phyloP scores from a whole-genome alignment of 2,113 vertebrate genomes.

The Pipra filicauda region DNA sequence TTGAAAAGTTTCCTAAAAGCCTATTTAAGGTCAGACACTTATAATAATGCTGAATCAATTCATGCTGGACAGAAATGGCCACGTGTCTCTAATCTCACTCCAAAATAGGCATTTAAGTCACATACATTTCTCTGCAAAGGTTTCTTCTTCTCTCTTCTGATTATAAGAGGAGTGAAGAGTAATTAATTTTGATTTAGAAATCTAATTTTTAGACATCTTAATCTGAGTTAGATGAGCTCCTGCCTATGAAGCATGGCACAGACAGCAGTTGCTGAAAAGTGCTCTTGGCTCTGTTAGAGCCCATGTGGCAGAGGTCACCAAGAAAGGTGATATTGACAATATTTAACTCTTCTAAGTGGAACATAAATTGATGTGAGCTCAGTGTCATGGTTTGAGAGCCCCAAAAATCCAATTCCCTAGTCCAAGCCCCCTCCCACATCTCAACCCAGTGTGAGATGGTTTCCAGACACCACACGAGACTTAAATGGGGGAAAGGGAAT shows the following conservation, averaged over 20 bases:
- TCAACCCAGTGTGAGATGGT: too few relatives aligned
- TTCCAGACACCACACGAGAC: too few relatives aligned
- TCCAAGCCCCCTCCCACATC: too few relatives aligned
- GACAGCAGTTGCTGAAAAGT: neutral
- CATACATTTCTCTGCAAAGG: neutral
- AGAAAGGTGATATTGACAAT: neutral
- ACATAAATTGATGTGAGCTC: neutral
- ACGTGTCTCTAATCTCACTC: neutral
- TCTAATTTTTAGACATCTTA: neutral
- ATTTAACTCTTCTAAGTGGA: neutral
- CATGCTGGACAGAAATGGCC: neutral
- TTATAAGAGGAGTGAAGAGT: neutral
- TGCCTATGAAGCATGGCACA: neutral
- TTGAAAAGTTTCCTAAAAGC: neutral
- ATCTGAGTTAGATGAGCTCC: neutral
- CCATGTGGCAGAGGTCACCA: neutral
- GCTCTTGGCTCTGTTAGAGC: neutral
- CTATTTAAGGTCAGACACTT: neutral
- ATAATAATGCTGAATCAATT: neutral
- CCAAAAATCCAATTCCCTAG: too few relatives aligned
- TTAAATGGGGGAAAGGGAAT: too few relatives aligned
- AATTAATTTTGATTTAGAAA: constrained; percentile 3
- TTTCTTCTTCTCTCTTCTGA: neutral
- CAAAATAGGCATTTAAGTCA: neutral
- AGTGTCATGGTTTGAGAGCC: too few relatives aligned